A percentile compares a stretch with the other conserved stretches of the same genome.
Evolutionary conservation across 1,140 invertebrate genomes (phyloP).

Genomic region (Drosophila elegans): DNA sequence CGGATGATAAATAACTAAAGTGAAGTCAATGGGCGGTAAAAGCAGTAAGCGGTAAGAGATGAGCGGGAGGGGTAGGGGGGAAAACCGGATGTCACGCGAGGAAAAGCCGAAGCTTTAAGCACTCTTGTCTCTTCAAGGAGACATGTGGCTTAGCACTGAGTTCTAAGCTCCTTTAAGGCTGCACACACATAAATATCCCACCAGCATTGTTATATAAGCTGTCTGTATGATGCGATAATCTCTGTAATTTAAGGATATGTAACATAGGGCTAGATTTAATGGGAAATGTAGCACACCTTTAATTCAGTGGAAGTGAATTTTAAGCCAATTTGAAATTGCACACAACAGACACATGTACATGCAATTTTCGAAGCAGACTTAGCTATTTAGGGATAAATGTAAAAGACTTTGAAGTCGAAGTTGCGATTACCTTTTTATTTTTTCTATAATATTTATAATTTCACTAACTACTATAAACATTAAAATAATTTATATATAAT

Average conservation of each 20-base stretch:
- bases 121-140: neutral
- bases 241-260: neutral
- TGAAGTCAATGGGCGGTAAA: slow-evolving; percentile 44
- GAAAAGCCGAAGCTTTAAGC: slow-evolving; percentile 6
- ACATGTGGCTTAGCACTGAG: neutral
- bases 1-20: slow-evolving; percentile 49
- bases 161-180: neutral
- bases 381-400: neutral
- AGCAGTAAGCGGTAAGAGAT: slow-evolving; percentile 6
- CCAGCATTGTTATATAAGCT: neutral
- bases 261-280: neutral
- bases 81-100: neutral
- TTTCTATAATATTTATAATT: too few species aligned
- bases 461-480: too few species aligned
- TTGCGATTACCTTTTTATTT: too few species aligned
- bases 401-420: neutral
- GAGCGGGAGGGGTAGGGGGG: neutral
- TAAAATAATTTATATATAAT: too few species aligned
- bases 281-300: neutral
- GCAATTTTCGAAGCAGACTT: neutral
- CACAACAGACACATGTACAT: neutral
- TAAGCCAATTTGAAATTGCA: slow-evolving; percentile 1
- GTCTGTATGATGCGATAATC: slow-evolving; percentile 3
- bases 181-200: neutral
- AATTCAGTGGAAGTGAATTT: neutral